Conservation (phyloP, 2,113 vertebrate species). For the Micromys minutus region DNA sequence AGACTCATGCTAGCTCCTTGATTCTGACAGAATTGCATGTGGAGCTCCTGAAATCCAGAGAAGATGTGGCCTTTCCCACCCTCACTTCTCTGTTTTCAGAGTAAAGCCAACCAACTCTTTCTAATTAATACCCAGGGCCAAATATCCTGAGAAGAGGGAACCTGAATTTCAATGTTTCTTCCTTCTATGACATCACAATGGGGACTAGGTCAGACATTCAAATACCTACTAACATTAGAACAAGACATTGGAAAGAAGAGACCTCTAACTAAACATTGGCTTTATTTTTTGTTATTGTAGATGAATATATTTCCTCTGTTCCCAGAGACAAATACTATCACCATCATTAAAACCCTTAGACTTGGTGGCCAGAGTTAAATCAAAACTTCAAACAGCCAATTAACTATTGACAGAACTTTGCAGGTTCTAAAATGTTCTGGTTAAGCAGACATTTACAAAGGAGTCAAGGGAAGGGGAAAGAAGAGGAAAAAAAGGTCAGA, state of each 20-base stretch:
- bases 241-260: not conserved
- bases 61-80: not conserved
- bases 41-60: not conserved
- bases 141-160: not conserved
- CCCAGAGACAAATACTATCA: not conserved
- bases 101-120: conserved; percentile 23
- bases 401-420: not conserved
- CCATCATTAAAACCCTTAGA: not conserved
- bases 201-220: conserved; percentile 11
- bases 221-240: not conserved
- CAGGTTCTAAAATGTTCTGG: not conserved
- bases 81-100: conserved; percentile 52
- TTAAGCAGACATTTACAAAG: not conserved
- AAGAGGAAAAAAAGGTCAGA: not conserved
- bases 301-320: conserved; percentile 7
- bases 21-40: not conserved
- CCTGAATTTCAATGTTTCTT: not conserved
- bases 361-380: not conserved
- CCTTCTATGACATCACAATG: not conserved
- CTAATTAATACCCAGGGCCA: not conserved
- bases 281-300: not conserved
- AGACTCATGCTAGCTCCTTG: not conserved
- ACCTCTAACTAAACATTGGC: not conserved
- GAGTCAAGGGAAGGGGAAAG: not conserved
- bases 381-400: not conserved